These are phyloP conservation scores for Puma concolor DNA, from an alignment of 2,113 vertebrate species.

Conservation along the genomic window DNA sequence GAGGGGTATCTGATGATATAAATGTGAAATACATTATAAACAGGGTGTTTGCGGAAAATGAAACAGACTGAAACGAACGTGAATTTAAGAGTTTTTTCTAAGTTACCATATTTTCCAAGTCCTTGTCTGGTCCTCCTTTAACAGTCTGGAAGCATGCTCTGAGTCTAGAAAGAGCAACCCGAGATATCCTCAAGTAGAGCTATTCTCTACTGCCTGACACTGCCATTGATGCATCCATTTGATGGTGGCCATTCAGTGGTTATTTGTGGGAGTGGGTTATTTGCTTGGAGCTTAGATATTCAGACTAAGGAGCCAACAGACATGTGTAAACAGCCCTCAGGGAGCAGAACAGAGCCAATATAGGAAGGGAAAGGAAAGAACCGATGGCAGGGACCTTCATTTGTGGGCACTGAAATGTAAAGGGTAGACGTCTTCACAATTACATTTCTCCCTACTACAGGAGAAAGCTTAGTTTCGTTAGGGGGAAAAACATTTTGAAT, in stretches of 20 bases:
- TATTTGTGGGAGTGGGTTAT: background rate
- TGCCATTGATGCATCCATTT: background rate
- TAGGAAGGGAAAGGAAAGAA: background rate
- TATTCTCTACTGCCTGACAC: background rate
- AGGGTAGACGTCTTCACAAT: background rate
- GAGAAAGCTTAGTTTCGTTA: background rate
- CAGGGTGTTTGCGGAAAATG: background rate
- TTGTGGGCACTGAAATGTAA: background rate
- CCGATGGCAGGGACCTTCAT: rapidly evolving
- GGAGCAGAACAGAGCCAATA: background rate
- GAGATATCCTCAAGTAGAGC: background rate
- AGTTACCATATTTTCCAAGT: background rate
- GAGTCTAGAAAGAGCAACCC: background rate
- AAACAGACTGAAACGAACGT: background rate
- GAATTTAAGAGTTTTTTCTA: background rate
- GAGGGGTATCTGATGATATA: background rate
- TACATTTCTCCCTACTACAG: background rate
- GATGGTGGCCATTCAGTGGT: background rate
- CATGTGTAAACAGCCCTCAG: background rate
- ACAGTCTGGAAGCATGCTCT: background rate
- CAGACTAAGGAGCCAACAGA: background rate
- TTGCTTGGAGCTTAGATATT: background rate
- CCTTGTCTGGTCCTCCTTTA: background rate
- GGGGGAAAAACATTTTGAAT: background rate
- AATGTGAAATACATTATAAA: slow-evolving; percentile 1